These are phyloP conservation scores for Pollenia griseotomentosa DNA, from an alignment of 2,888 invertebrate species.

Conservation along the genomic window DNA sequence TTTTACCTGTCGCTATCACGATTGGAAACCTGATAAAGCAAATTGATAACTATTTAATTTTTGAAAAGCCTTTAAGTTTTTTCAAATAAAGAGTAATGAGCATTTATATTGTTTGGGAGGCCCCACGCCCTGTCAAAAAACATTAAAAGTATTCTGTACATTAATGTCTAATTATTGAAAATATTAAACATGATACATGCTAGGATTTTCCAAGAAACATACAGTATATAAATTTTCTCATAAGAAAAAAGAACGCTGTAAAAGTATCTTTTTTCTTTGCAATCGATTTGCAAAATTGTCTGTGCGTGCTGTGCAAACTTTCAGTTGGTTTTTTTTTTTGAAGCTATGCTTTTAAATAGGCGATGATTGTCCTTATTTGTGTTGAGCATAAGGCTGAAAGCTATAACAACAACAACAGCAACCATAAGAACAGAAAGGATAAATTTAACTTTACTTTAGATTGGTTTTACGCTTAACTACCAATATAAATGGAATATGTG, in stretches of 20 bases:
- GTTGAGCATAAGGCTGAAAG: not conserved
- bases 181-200: not conserved
- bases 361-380: slow-evolving; percentile 13
- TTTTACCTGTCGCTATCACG: no score
- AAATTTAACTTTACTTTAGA: slow-evolving; percentile 63
- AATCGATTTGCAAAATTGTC: not conserved
- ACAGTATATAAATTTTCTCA: not conserved
- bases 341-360: slow-evolving; percentile 29
- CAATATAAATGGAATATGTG: slow-evolving; percentile 59
- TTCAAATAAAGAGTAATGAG: no score
- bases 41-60: no score
- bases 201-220: slow-evolving; percentile 1
- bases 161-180: slow-evolving; percentile 27
- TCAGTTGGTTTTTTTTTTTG: not conserved
- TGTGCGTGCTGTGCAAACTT: not conserved
- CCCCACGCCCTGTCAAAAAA: not conserved
- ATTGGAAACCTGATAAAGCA: no score
- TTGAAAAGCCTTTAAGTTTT: no score
- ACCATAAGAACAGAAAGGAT: slow-evolving; percentile 37
- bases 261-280: not conserved
- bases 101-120: no score
- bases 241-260: not conserved
- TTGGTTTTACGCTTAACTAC: slow-evolving; percentile 69
- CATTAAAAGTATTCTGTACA: not conserved
- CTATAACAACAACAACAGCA: not conserved